These are phyloP conservation scores for Calidris pygmaea DNA, from an alignment of 2,113 vertebrate species.

Conservation along the genomic window DNA sequence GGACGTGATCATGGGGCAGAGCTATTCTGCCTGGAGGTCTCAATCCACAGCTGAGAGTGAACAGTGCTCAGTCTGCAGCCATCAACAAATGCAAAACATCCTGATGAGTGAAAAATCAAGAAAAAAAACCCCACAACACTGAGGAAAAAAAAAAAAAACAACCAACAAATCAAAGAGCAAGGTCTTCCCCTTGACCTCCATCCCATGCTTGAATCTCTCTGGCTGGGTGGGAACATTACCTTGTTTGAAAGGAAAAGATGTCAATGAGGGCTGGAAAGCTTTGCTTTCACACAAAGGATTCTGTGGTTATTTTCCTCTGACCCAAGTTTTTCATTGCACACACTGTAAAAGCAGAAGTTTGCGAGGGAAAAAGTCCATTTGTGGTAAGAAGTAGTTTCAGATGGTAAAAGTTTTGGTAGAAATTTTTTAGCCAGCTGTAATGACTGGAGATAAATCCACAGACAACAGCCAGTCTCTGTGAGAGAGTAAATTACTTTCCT, in stretches of 20 bases:
- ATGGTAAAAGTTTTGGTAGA: neutral
- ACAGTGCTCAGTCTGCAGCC: neutral
- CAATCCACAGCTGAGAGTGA: neutral
- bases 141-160: neutral
- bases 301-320: neutral
- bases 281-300: neutral
- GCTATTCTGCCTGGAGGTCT: neutral
- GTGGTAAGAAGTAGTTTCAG: neutral
- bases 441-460: neutral
- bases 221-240: neutral
- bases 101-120: neutral
- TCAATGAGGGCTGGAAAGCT: neutral
- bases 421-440: neutral
- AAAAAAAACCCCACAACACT: rapidly evolving
- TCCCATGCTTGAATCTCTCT: neutral
- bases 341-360: neutral
- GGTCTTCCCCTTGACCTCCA: slow-evolving; percentile 38
- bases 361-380: neutral
- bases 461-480: neutral
- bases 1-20: neutral
- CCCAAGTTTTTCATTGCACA: neutral
- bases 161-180: neutral
- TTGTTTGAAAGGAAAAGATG: neutral
- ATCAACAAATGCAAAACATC: neutral
- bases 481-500: neutral